Conservation (phyloP, 1,140 invertebrate species). For the Aethina tumida region DNA sequence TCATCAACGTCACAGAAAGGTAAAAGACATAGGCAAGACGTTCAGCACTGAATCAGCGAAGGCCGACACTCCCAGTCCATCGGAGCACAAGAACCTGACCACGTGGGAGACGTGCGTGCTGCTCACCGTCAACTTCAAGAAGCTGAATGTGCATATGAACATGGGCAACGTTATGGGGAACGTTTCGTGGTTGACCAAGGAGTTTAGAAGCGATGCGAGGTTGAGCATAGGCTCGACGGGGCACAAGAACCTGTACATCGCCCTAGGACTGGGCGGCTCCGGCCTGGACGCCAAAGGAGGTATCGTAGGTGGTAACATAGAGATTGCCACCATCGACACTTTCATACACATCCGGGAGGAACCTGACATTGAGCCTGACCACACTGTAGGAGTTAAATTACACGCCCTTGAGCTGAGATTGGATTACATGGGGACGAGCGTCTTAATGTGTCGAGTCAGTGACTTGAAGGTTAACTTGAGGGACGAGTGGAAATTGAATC, state of each 20-base stretch:
- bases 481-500: conserved; percentile 67
- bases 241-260: conserved; percentile 87
- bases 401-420: conserved; percentile 78
- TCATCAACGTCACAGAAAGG: conserved; percentile 35
- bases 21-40: conserved; percentile 44
- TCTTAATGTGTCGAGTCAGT: conserved; percentile 83
- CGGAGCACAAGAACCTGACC: conserved; percentile 45
- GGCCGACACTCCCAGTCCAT: conserved; percentile 33
- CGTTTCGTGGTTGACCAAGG: conserved; percentile 86
- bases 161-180: conserved; percentile 99
- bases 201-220: conserved; percentile 81
- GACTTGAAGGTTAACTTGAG: conserved; percentile 65
- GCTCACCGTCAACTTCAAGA: conserved; percentile 91
- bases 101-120: conserved; percentile 93
- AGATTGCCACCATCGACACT: conserved; percentile 80
- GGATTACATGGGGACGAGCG: conserved; percentile 94
- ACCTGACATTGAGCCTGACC: conserved; percentile 78
- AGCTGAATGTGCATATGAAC: conserved; percentile 94
- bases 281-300: conserved; percentile 90
- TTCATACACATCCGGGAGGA: conserved; percentile 83
- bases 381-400: conserved; percentile 74
- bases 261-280: conserved; percentile 79
- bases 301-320: conserved; percentile 90
- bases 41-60: conserved; percentile 42
- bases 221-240: conserved; percentile 89